Percentiles rank a stretch among this genome's conserved stretches.
These are phyloP conservation scores for Halichoerus grypus DNA, from an alignment of 2,113 vertebrate genomes.

Conservation along the genomic window DNA sequence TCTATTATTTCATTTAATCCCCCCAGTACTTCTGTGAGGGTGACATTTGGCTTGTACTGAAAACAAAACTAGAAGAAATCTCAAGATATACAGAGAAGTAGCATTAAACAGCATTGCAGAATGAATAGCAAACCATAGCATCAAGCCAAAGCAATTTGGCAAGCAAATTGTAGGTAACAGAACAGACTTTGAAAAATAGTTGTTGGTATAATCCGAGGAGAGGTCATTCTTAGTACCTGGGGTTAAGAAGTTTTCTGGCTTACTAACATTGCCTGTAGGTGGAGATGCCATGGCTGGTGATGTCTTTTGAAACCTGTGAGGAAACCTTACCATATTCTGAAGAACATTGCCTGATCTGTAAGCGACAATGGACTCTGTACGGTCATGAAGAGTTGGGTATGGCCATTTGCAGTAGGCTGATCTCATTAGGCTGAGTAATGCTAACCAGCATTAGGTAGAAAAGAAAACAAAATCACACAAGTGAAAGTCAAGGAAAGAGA, in stretches of 20 bases:
- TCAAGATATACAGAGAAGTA: neutral
- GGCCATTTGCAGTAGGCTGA: neutral
- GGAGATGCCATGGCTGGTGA: neutral
- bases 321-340: neutral
- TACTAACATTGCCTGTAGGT: neutral
- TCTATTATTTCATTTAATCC: neutral
- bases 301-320: neutral
- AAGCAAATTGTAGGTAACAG: neutral
- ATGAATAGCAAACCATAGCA: neutral
- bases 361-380: neutral
- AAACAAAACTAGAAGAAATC: constrained; percentile 30
- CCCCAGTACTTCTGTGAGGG: neutral
- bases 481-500: neutral
- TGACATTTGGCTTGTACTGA: neutral
- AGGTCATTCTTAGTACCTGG: neutral
- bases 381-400: neutral
- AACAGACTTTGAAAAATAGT: neutral
- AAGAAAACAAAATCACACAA: neutral
- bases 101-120: neutral
- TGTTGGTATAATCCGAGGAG: neutral
- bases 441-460: neutral
- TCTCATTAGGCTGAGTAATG: neutral
- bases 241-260: neutral
- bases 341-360: neutral
- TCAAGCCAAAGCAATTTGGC: neutral